These are phyloP conservation scores for Phania funesta DNA, from an alignment of 2,888 invertebrate genomes.

Conservation along the genomic window DNA sequence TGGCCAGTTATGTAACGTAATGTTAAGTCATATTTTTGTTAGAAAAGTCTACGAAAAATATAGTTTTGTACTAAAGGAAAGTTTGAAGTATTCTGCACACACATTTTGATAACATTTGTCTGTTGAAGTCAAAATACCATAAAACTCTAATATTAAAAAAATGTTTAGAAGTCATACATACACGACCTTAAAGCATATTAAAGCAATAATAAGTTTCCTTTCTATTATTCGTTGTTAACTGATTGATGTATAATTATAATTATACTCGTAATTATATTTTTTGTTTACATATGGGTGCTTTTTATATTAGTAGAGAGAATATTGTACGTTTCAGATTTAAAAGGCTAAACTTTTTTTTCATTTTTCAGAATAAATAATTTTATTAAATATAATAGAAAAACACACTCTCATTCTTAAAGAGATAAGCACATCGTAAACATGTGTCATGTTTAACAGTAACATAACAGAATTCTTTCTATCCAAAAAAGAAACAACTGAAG, in stretches of 20 bases:
- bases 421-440: neutral
- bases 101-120: constrained; percentile 7
- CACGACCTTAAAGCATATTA: constrained; percentile 41
- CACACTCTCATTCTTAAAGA: neutral
- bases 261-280: constrained; percentile 35
- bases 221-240: neutral
- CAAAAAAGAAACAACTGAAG: neutral
- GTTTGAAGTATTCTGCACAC: too few species aligned
- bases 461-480: constrained; percentile 7
- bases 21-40: neutral
- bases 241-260: neutral
- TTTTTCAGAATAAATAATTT: too few species aligned
- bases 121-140: constrained; percentile 29
- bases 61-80: too few species aligned
- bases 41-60: too few species aligned
- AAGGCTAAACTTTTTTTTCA: too few species aligned
- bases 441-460: constrained; percentile 13
- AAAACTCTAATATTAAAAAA: neutral
- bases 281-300: neutral
- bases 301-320: too few species aligned
- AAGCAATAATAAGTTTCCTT: constrained; percentile 5
- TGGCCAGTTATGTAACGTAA: neutral
- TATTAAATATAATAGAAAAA: neutral
- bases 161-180: constrained; percentile 22
- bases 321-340: too few species aligned